Conservation (phyloP, 2,888 invertebrate species). For the Drosophila rubida region DNA sequence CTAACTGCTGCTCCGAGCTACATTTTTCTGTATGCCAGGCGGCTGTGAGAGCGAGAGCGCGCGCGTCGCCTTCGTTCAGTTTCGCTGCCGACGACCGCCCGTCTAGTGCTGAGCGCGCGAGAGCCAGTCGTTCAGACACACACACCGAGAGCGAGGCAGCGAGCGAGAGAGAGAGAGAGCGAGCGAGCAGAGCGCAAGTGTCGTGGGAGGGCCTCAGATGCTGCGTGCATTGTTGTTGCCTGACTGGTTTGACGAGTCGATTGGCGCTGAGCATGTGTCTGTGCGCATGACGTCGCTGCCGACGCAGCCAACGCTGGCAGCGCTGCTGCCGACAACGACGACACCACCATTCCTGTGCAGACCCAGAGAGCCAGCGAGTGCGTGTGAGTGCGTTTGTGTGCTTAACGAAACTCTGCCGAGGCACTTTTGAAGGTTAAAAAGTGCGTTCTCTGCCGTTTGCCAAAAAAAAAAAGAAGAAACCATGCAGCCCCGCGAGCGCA, state of each 20-base stretch:
- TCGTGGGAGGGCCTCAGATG: constrained; percentile 62
- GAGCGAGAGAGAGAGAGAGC: background rate
- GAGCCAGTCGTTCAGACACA: constrained; percentile 8
- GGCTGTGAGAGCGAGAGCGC: constrained; percentile 8
- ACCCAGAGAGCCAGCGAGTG: background rate
- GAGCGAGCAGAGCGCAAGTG: constrained; percentile 60
- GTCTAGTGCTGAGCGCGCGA: background rate
- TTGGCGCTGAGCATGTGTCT: constrained; percentile 20
- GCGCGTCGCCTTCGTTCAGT: constrained; percentile 41
- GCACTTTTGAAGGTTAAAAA: constrained; percentile 80
- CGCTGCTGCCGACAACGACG: constrained; percentile 46
- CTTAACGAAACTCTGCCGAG: constrained; percentile 47
- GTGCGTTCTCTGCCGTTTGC: constrained; percentile 63
- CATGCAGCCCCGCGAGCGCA: constrained; percentile 17
- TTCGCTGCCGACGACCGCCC: constrained; percentile 19
- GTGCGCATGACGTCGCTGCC: constrained; percentile 62
- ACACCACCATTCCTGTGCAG: constrained; percentile 22
- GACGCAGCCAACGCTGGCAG: constrained; percentile 40
- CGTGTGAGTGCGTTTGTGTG: background rate
- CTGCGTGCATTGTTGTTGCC: constrained; percentile 57
- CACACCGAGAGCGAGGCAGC: constrained; percentile 5
- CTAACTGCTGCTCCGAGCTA: constrained; percentile 54
- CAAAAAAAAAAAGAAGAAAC: too few relatives aligned
- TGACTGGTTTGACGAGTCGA: constrained; percentile 53
- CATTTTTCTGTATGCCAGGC: constrained; percentile 37